Base-by-base conservation (phyloP, 2,797 vertebrate species). In the Glossophaga mutica region DNA sequence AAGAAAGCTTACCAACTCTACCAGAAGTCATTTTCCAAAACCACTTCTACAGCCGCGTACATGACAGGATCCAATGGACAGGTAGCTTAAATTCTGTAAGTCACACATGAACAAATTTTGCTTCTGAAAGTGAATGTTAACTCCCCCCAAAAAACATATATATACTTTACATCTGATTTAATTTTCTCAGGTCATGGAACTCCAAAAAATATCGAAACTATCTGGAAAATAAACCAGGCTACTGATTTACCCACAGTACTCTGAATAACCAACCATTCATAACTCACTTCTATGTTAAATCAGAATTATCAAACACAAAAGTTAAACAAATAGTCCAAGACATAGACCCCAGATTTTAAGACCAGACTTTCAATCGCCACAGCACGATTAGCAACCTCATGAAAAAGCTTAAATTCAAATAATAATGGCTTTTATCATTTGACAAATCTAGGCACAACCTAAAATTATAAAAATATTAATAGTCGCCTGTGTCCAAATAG, bases 241-340 rank as follows among this genome's bases (percentile, higher is more conserved):
- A 76, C 8, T 0, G 3, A 92, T 32, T 90, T 78, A 92, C n/a
- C 48, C 48, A 89, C 39, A 81, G 42, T 57, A 79, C 6, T 59
- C 39, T 85, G 24, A 84, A 85, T 59, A 87, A 88, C 67, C 65
- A 87, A 88, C 67, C 65, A 93, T 68, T 96, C 55, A 88, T 34
- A 94, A 88, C 76, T 34, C 37, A 89, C 24, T 18, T 91, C 42
- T 87, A 48, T 55, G 32, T 86, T 74, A 78, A 87, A 95, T 85
- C 7, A 74, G 10, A 88, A 87, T 57, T 87, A 87, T 50, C 55
- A 84, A 65, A 92, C 87, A 93, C 65, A 96, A 83, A 92, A 92
- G 62, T 48, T 77, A 67, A 89, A 84, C 8, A 87, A 74, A 48
- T 12, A 94, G 52, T 70, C 26, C 8, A 85, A 84, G 34, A 88